Conservation (phyloP, 2,113 vertebrate genomes). For the Oenanthe oenanthe region DNA sequence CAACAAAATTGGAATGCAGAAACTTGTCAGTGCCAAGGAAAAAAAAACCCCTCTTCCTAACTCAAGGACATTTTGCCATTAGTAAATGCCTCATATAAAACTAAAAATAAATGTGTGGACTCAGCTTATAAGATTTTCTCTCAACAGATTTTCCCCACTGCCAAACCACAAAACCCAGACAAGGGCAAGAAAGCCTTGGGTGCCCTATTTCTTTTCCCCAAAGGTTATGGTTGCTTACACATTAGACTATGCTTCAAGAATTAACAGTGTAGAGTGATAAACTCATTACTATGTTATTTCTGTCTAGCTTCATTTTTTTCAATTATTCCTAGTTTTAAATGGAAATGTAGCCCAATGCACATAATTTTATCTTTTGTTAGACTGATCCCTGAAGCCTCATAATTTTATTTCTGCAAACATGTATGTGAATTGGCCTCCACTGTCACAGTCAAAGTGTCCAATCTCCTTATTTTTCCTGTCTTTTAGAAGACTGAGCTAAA, state of each 20-base stretch:
- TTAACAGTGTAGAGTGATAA: neutral
- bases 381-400: neutral
- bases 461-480: neutral
- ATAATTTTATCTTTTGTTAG: neutral
- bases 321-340: neutral
- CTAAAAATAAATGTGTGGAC: conserved; percentile 10
- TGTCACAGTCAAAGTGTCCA: neutral
- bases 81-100: conserved; percentile 5
- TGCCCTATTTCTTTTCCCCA: neutral
- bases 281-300: conserved; percentile 1
- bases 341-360: neutral
- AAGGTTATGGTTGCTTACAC: neutral
- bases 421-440: neutral
- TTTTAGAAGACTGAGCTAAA: neutral
- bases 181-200: neutral
- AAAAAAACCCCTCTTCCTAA: neutral
- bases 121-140: conserved; percentile 2
- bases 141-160: neutral
- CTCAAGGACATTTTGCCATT: conserved; percentile 52
- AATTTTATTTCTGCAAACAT: neutral
- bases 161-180: neutral
- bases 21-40: neutral
- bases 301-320: neutral
- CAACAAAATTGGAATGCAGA: conserved; percentile 22
- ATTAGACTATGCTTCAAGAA: conserved; percentile 5